Conservation (phyloP, 2,888 invertebrate species). For the Meandrusa payeni region DNA sequence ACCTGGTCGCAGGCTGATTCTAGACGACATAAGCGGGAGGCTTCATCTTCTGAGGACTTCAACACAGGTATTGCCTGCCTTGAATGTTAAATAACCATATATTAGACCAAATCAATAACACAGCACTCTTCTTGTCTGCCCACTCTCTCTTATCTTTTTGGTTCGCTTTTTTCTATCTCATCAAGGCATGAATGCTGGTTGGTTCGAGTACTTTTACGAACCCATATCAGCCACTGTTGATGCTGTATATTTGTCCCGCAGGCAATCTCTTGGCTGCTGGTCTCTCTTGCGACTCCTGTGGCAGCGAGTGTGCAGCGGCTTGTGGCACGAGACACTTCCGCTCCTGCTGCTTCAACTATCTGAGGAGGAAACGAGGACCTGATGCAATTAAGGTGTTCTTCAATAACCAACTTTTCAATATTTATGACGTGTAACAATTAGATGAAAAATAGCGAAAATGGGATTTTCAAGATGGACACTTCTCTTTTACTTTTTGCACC, state of each 20-base stretch:
- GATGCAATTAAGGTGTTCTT: slow-evolving; percentile 45
- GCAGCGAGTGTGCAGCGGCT: slow-evolving; percentile 83
- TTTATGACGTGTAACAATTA: too few relatives aligned
- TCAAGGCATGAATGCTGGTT: too few relatives aligned
- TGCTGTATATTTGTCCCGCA: slow-evolving; percentile 29
- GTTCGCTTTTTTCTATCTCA: too few relatives aligned
- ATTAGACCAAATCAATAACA: slow-evolving; percentile 1
- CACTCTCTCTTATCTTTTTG: too few relatives aligned
- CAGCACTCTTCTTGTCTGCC: neutral
- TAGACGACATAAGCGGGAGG: slow-evolving; percentile 57
- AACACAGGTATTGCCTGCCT: slow-evolving; percentile 46
- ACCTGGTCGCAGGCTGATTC: slow-evolving; percentile 61
- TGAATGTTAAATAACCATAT: neutral
- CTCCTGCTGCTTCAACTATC: slow-evolving; percentile 87
- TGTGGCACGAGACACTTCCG: slow-evolving; percentile 86
- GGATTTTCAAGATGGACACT: too few relatives aligned
- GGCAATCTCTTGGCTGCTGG: slow-evolving; percentile 75
- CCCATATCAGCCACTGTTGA: too few relatives aligned
- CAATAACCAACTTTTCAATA: too few relatives aligned
- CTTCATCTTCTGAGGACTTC: slow-evolving; percentile 44
- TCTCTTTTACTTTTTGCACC: too few relatives aligned
- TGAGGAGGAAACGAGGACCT: slow-evolving; percentile 80
- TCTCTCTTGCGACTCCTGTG: slow-evolving; percentile 85
- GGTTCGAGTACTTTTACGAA: too few relatives aligned
- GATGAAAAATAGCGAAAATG: too few relatives aligned